A percentile compares a stretch with the other conserved stretches of the same genome.
Conservation (phyloP, 2,113 vertebrate genomes). For the Sander lucioperca region DNA sequence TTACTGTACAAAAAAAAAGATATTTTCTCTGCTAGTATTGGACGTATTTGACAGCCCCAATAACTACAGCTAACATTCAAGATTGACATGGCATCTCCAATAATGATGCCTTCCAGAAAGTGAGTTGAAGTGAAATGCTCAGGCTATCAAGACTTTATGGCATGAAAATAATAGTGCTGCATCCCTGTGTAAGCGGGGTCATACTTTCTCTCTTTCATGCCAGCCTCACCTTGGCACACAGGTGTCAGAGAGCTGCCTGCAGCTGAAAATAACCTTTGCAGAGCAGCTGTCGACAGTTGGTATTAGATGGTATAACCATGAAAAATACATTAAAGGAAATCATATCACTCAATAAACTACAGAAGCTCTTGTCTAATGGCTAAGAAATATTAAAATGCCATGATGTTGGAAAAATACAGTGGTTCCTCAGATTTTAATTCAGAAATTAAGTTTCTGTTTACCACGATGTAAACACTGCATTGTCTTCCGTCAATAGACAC, state of each 20-base stretch:
- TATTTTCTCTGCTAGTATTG: background rate
- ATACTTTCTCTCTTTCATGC: conserved; percentile 42
- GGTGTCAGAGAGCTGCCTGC: conserved; percentile 68
- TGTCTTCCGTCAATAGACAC: background rate
- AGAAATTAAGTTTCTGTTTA: conserved; percentile 10
- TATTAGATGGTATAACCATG: conserved; percentile 32
- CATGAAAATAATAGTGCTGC: conserved; percentile 26
- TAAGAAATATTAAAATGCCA: conserved; percentile 7
- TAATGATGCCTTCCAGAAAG: conserved; percentile 38
- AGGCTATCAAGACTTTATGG: conserved; percentile 31
- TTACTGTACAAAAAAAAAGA: background rate
- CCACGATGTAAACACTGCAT: background rate
- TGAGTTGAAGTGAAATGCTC: conserved; percentile 32
- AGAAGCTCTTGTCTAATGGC: conserved; percentile 7
- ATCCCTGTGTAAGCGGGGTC: conserved; percentile 58
- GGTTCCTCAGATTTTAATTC: background rate
- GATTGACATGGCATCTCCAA: conserved; percentile 38
- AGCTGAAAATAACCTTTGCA: conserved; percentile 67
- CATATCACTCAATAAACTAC: conserved; percentile 18
- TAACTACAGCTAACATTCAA: conserved; percentile 29
- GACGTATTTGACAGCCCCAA: conserved; percentile 18
- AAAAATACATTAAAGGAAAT: conserved; percentile 45
- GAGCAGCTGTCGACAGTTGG: conserved; percentile 54
- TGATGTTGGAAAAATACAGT: background rate
- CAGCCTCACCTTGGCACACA: conserved; percentile 59